A percentile compares a stretch with the other conserved stretches of the same genome.
Conservation (phyloP, 2,888 invertebrate genomes). For the Dryocosmus kuriphilus region DNA sequence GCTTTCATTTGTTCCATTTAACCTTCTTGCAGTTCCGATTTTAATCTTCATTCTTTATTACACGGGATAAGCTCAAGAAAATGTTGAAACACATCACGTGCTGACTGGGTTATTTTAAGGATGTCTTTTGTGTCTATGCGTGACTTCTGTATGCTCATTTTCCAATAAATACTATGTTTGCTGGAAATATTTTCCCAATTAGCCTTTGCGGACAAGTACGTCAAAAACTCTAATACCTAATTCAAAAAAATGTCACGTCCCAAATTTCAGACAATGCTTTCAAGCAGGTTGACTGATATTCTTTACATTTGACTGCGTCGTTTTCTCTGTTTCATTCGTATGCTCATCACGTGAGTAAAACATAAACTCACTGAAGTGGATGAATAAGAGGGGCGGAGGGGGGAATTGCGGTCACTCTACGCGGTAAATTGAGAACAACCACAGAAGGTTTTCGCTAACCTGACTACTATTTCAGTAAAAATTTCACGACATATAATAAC, state of each 20-base stretch:
- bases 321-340: conserved; percentile 14
- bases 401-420: not conserved
- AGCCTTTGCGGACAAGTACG: too few species aligned
- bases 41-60: too few species aligned
- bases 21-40: too few species aligned
- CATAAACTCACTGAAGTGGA: conserved; percentile 23
- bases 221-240: not conserved
- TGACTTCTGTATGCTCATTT: too few species aligned
- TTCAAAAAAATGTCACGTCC: not conserved
- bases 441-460: not conserved
- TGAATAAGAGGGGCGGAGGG: not conserved
- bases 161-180: too few species aligned
- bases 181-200: too few species aligned
- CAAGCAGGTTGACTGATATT: not conserved
- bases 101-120: too few species aligned
- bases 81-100: too few species aligned
- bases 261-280: not conserved
- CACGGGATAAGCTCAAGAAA: too few species aligned
- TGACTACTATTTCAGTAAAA: not conserved
- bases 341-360: conserved; percentile 26
- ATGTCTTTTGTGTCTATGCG: too few species aligned
- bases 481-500: not conserved
- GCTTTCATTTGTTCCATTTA: too few species aligned
- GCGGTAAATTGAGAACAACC: conserved; percentile 1
- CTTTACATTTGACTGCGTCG: not conserved